A percentile compares a stretch with the other conserved stretches of the same genome.
Conservation (phyloP, 2,888 invertebrate genomes). For the Tetanocera ferruginea region DNA sequence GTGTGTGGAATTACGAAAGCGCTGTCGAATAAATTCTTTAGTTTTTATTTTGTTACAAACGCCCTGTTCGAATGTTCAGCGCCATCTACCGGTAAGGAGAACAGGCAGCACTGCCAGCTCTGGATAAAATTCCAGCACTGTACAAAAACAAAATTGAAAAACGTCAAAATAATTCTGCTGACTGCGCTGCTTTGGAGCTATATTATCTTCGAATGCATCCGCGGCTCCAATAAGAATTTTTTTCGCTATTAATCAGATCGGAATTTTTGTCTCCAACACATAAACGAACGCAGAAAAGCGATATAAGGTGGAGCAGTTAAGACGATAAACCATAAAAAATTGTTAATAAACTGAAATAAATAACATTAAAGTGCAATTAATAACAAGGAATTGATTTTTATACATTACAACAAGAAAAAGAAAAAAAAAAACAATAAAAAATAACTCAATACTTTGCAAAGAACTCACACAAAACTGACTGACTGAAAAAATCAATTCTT, state of each 20-base stretch:
- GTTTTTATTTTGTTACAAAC: too few species aligned
- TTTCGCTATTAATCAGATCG: conserved; percentile 7
- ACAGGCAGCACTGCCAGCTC: too few species aligned
- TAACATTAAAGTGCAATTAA: conserved; percentile 28
- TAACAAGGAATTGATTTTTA: conserved; percentile 18
- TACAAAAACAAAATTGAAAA: neutral
- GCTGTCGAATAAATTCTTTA: too few species aligned
- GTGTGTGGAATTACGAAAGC: too few species aligned
- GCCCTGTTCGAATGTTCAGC: too few species aligned
- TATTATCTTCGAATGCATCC: neutral
- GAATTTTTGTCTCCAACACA: conserved; percentile 11
- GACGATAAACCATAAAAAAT: neutral
- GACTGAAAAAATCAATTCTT: conserved; percentile 31
- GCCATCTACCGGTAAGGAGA: too few species aligned
- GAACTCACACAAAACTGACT: neutral
- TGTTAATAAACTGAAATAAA: neutral
- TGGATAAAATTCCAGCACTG: too few species aligned
- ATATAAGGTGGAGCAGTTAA: neutral
- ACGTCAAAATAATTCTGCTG: neutral
- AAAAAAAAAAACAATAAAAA: neutral
- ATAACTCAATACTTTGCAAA: neutral
- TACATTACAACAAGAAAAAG: neutral
- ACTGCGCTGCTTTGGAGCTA: neutral
- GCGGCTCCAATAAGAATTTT: neutral
- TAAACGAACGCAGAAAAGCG: neutral